Evolutionary conservation across 1,140 invertebrate genomes (phyloP), one percentile per base, ranked within the genome.

Genomic region (Tetraneura akinire): DNA sequence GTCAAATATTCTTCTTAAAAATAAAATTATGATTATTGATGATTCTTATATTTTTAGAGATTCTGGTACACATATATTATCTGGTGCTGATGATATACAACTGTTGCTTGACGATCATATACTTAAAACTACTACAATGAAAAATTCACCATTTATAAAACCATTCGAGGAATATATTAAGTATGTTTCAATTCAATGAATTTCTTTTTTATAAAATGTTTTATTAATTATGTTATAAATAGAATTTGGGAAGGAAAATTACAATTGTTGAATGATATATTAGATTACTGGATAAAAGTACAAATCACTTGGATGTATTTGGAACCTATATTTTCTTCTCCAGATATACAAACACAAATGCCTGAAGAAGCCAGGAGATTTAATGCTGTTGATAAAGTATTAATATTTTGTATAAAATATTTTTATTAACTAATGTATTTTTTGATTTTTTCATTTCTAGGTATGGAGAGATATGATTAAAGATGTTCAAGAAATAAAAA

Each of bases 291-390:
- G 96, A 85, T 98, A 9, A 95, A 95, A 84, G 96, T 99, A 21
- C 96, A 99, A 87, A 90, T 92, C 1, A 97, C 95, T 2, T 99
- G 97, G 96, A 93, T 98, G 87, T 98, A 98, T 86, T 87, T 99
- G 81, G 97, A 99, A 85, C 97, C 97, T 1, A 98, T 99, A 83
- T 98, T 99, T 86, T 94, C 94, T 6, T 98, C 96, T 29, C 96
- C 97, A 1, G 97, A 99, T 87, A 99, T 99, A 85, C 97, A 98
- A 87, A 91, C 92, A 82, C 93, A 94, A 90, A 94, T 98, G 91
- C 84, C 84, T 16, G 92, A 94, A 85, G 94, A 96, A 87, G 95
- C 95, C 21, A 88, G 96, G 74, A 88, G 94, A 82, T 95, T 96
- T 84, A 93, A 90, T 84, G 94, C 94, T 32, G 94, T 98, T 37